Evolutionary conservation across 2,797 vertebrate genomes (phyloP).

Genomic region (Aplochiton taeniatus): DNA sequence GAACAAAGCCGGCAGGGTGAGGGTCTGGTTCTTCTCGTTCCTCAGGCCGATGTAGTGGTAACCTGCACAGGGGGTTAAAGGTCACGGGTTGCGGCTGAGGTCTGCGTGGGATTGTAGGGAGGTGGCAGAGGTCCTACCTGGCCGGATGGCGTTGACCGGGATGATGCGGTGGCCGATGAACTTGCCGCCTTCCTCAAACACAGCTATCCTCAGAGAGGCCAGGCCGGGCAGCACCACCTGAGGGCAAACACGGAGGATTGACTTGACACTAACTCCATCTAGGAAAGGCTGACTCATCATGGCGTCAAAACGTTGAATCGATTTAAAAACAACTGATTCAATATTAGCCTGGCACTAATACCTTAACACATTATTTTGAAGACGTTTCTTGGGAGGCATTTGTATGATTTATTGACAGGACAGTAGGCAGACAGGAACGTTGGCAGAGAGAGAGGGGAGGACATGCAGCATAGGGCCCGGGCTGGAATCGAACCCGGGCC

Average conservation of each 20-base stretch:
- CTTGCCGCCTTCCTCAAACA: constrained; percentile 97
- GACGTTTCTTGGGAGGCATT: too few relatives aligned
- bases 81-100: neutral
- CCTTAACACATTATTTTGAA: too few relatives aligned
- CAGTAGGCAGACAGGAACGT: too few relatives aligned
- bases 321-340: too few relatives aligned
- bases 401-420: too few relatives aligned
- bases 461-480: too few relatives aligned
- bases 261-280: too few relatives aligned
- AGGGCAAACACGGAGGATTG: neutral
- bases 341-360: too few relatives aligned
- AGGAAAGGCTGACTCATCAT: too few relatives aligned
- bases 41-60: constrained; percentile 94
- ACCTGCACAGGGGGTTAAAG: constrained; percentile 68
- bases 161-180: constrained; percentile 96
- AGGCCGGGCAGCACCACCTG: constrained; percentile 94
- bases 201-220: constrained; percentile 91
- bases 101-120: neutral
- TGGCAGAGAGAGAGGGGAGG: too few relatives aligned
- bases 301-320: too few relatives aligned
- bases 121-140: constrained; percentile 72
- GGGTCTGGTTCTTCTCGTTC: constrained; percentile 94
- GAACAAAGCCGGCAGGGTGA: constrained; percentile 90
- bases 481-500: too few relatives aligned
- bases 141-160: constrained; percentile 93